Evolutionary conservation across 2,888 invertebrate species (phyloP).

Genomic region (Oscheius onirici): DNA sequence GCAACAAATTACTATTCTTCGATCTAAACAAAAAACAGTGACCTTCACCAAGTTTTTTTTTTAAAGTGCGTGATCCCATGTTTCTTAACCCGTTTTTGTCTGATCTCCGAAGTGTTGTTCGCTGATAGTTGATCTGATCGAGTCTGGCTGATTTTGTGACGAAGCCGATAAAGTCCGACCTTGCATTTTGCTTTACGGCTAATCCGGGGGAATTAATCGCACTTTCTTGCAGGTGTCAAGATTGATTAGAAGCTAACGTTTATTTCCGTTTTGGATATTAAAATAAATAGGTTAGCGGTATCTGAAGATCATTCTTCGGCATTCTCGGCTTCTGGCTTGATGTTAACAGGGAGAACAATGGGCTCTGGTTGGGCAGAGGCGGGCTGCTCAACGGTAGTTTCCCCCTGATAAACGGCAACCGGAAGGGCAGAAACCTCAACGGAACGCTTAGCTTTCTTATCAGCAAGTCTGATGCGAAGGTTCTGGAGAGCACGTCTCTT

Average conservation of each 20-base stretch:
- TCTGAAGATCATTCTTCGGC: not conserved
- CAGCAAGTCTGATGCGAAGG: constrained; percentile 25
- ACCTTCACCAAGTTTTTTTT: not conserved
- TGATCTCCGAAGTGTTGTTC: not conserved
- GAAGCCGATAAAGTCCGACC: not conserved
- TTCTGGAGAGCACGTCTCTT: constrained; percentile 26
- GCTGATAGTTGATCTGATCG: not conserved
- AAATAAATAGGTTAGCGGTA: constrained; percentile 3
- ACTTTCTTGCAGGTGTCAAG: not conserved
- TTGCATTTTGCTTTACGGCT: not conserved
- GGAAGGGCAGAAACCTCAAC: constrained; percentile 3
- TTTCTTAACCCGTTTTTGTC: not conserved
- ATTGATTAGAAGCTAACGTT: not conserved
- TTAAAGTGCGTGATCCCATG: not conserved
- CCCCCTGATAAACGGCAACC: not conserved
- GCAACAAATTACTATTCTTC: too few species aligned
- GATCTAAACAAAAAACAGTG: not conserved
- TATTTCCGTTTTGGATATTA: not conserved
- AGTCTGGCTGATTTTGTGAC: not conserved
- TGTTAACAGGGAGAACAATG: constrained; percentile 1
- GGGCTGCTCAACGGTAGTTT: not conserved
- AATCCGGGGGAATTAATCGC: not conserved
- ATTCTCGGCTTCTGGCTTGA: constrained; percentile 5
- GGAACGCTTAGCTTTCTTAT: constrained; percentile 9
- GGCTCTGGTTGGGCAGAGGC: not conserved